Evolutionary conservation across 2,888 invertebrate genomes (phyloP).

Genomic region (Deilephila porcellus): DNA sequence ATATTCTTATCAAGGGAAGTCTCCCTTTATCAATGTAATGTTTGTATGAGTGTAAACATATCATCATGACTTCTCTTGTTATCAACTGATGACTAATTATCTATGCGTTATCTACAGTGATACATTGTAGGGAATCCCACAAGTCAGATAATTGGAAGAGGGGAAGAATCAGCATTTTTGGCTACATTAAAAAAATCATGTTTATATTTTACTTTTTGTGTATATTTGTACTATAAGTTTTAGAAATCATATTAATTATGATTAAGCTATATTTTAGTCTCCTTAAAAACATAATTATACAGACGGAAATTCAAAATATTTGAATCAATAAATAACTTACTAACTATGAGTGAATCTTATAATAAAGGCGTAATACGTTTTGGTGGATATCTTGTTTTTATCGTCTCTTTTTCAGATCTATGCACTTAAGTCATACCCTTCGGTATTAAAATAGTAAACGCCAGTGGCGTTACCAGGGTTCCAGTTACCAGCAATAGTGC

Average conservation of each 20-base stretch:
- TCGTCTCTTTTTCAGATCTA: not conserved
- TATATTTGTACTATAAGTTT: too few relatives aligned
- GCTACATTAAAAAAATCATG: too few relatives aligned
- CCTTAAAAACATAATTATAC: not conserved
- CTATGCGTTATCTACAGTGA: not conserved
- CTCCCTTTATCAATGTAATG: constrained; percentile 4
- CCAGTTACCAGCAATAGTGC: constrained; percentile 69
- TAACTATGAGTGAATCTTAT: not conserved
- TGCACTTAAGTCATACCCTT: constrained; percentile 51
- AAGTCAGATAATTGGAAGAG: not conserved
- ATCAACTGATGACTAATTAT: not conserved
- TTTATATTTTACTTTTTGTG: too few relatives aligned
- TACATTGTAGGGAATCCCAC: not conserved
- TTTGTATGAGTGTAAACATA: too few relatives aligned
- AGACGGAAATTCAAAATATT: not conserved
- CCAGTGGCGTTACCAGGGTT: constrained; percentile 73
- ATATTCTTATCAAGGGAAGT: not conserved
- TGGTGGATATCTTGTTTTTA: not conserved
- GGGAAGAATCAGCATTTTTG: too few relatives aligned
- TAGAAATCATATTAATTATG: too few relatives aligned
- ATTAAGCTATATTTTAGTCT: too few relatives aligned
- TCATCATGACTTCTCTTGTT: not conserved
- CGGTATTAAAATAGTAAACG: constrained; percentile 71
- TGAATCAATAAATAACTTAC: not conserved
- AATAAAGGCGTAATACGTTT: constrained; percentile 25